phyloP scores from a whole-genome alignment of 2,888 invertebrate species.

The Lasioglossum vierecki region DNA sequence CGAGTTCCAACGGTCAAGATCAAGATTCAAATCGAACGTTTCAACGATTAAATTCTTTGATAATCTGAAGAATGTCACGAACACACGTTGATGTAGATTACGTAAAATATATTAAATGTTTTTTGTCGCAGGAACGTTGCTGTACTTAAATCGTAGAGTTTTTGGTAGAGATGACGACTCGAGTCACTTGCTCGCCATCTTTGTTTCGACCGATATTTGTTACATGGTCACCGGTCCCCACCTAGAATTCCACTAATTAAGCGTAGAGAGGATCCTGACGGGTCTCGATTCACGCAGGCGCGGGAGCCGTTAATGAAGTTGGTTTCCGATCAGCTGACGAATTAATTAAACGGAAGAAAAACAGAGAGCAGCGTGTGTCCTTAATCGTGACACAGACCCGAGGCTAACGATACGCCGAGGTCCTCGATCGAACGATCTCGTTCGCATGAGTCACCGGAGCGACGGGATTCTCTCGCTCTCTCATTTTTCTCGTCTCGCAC shows the following conservation, averaged over 20 bases:
- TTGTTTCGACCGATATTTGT: neutral
- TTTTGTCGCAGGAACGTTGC: neutral
- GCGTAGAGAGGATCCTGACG: neutral
- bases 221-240: neutral
- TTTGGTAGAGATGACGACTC: neutral
- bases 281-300: neutral
- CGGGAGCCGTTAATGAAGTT: neutral
- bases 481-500: constrained; percentile 34
- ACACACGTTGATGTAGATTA: neutral
- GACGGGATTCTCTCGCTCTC: neutral
- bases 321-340: constrained; percentile 21
- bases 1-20: neutral
- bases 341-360: constrained; percentile 44
- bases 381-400: constrained; percentile 43
- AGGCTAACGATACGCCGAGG: constrained; percentile 35
- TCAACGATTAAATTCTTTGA: neutral
- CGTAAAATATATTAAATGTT: neutral
- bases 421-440: constrained; percentile 21
- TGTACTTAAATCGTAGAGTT: neutral
- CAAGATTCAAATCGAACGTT: neutral
- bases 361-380: neutral
- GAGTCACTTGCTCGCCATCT: neutral
- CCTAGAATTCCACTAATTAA: neutral
- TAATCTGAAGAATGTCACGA: neutral
- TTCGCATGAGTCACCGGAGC: constrained; percentile 42